These are phyloP conservation scores for Tigriopus californicus DNA, from an alignment of 2,888 invertebrate genomes.

Conservation along the genomic window DNA sequence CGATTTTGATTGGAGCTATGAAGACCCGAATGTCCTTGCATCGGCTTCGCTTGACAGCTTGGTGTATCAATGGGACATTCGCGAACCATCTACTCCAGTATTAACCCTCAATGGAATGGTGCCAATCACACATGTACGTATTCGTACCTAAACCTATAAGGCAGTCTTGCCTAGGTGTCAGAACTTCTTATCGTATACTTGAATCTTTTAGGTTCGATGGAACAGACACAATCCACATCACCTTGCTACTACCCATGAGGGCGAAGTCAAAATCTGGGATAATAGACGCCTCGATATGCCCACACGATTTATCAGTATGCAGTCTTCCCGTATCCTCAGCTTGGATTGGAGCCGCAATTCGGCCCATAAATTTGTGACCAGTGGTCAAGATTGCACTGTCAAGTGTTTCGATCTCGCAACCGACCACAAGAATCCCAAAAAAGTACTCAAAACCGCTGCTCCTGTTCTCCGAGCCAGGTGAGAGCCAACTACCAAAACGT, in stretches of 20 bases:
- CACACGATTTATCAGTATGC: constrained; percentile 80
- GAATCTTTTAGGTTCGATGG: constrained; percentile 79
- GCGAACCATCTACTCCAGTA: constrained; percentile 66
- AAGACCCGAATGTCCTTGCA: constrained; percentile 52
- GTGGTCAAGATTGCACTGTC: constrained; percentile 84
- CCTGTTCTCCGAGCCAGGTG: constrained; percentile 86
- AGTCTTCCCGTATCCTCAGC: constrained; percentile 66
- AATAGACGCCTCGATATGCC: constrained; percentile 68
- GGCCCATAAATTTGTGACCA: constrained; percentile 37
- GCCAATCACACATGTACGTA: background rate
- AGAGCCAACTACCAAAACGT: constrained; percentile 24
- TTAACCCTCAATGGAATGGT: constrained; percentile 2
- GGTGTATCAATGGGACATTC: constrained; percentile 79
- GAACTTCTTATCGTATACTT: background rate
- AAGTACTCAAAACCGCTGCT: constrained; percentile 58
- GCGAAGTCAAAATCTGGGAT: constrained; percentile 89
- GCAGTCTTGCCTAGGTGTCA: too few relatives aligned
- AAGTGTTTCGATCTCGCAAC: constrained; percentile 71
- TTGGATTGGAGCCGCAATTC: constrained; percentile 74
- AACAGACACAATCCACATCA: constrained; percentile 62
- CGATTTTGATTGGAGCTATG: constrained; percentile 77
- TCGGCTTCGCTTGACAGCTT: constrained; percentile 86
- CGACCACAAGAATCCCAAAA: constrained; percentile 62
- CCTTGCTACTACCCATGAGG: constrained; percentile 84
- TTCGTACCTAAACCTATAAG: too few relatives aligned